Percentiles rank a stretch among this genome's conserved stretches.
Evolutionary conservation across 2,113 vertebrate species (phyloP).

Genomic region (Sebastes schlegelii): DNA sequence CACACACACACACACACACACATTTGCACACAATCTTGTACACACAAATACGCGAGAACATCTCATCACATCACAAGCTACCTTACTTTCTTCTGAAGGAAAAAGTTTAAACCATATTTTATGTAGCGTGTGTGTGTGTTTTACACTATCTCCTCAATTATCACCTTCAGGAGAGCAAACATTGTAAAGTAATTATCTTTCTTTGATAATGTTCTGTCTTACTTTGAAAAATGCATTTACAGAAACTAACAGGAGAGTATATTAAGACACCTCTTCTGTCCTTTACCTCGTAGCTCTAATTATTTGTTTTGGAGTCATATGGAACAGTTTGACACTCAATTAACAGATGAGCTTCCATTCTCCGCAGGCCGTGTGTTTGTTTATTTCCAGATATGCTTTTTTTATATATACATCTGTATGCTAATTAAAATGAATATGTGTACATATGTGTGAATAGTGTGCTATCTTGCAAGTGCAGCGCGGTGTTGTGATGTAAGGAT

Average conservation of each 20-base stretch:
- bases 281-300: conserved; percentile 64
- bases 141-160: conserved; percentile 37
- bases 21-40: conserved; percentile 22
- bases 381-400: conserved; percentile 55
- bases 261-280: conserved; percentile 47
- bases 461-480: conserved; percentile 3
- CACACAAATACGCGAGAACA: conserved; percentile 39
- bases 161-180: conserved; percentile 32
- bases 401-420: conserved; percentile 41
- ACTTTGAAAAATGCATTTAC: conserved; percentile 41
- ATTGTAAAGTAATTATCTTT: conserved; percentile 40
- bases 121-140: not conserved
- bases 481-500: conserved; percentile 16
- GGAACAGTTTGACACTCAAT: conserved; percentile 66
- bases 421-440: conserved; percentile 51
- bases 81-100: conserved; percentile 35
- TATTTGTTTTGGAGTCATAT: conserved; percentile 62
- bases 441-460: conserved; percentile 7
- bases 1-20: conserved; percentile 20
- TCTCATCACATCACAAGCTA: conserved; percentile 44
- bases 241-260: conserved; percentile 45
- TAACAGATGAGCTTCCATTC: conserved; percentile 58
- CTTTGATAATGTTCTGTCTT: conserved; percentile 34
- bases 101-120: conserved; percentile 44
- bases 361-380: conserved; percentile 54